Evolutionary conservation across 1,140 invertebrate species (phyloP).

Genomic region (Cyclargus thomasi): DNA sequence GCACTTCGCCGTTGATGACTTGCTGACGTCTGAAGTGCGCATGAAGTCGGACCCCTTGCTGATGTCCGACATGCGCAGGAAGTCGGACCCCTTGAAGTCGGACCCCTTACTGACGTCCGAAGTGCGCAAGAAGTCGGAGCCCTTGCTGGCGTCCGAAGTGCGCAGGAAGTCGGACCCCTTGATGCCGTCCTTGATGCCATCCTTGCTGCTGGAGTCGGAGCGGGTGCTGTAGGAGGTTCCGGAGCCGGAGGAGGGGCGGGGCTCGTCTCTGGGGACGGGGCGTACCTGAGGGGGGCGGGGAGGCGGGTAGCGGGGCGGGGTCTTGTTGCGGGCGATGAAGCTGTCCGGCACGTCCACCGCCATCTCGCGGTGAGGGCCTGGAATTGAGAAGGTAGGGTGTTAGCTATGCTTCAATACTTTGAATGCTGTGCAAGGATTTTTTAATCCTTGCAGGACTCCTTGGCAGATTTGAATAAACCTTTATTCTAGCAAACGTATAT

Average conservation of each 20-base stretch:
- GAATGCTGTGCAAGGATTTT: no score
- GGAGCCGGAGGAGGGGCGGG: slow-evolving; percentile 60
- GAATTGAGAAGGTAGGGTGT: slow-evolving; percentile 26
- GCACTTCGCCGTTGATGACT: slow-evolving; percentile 69
- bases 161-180: not conserved
- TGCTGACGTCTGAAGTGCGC: slow-evolving; percentile 55
- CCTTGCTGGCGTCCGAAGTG: not conserved
- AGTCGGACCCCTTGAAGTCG: not conserved
- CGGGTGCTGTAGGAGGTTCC: slow-evolving; percentile 63
- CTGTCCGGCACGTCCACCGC: slow-evolving; percentile 98
- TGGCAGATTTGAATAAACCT: no score
- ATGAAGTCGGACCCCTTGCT: not conserved
- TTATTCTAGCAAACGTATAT: no score
- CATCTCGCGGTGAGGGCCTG: slow-evolving; percentile 94
- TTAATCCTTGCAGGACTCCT: no score
- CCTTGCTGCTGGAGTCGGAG: slow-evolving; percentile 62
- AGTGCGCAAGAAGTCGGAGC: not conserved
- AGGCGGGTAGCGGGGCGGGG: slow-evolving; percentile 91
- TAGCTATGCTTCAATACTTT: no score
- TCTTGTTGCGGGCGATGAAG: slow-evolving; percentile 94
- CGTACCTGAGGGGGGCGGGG: slow-evolving; percentile 79
- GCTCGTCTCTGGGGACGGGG: slow-evolving; percentile 61
- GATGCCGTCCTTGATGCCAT: slow-evolving; percentile 52
- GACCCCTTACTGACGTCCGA: not conserved
- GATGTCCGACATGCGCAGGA: not conserved